Conservation (phyloP, 2,888 invertebrate species). For the Oscheius sp. region DNA sequence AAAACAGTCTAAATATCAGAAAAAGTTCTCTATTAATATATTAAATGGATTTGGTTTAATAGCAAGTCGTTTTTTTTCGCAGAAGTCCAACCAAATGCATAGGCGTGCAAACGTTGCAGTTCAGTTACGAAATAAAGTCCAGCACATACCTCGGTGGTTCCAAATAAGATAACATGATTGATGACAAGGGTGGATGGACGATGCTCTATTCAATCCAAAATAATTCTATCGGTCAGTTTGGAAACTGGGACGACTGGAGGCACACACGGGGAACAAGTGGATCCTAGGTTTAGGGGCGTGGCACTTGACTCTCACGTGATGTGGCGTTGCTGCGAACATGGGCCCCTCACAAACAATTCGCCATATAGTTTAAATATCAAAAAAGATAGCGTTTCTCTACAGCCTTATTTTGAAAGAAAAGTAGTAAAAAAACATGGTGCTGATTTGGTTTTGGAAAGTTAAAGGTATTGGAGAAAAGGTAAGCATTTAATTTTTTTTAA, state of each 20-base stretch:
- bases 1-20: no score
- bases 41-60: no score
- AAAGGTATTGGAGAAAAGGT: no score
- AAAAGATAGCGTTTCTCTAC: neutral
- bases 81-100: no score
- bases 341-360: constrained; percentile 33
- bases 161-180: constrained; percentile 27
- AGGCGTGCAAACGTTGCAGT: neutral
- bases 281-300: constrained; percentile 38
- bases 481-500: no score
- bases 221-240: neutral
- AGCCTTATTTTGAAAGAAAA: neutral
- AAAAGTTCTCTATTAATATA: no score
- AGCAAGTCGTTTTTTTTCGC: no score
- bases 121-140: no score
- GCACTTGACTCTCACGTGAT: constrained; percentile 39
- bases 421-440: neutral
- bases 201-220: constrained; percentile 4
- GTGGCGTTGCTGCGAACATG: constrained; percentile 35
- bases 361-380: constrained; percentile 26
- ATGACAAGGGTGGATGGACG: constrained; percentile 2
- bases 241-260: constrained; percentile 7
- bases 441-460: no score
- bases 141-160: constrained; percentile 25
- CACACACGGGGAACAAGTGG: constrained; percentile 28